Evolutionary conservation across 2,888 invertebrate genomes (phyloP).

Genomic region (Sesia apiformis): DNA sequence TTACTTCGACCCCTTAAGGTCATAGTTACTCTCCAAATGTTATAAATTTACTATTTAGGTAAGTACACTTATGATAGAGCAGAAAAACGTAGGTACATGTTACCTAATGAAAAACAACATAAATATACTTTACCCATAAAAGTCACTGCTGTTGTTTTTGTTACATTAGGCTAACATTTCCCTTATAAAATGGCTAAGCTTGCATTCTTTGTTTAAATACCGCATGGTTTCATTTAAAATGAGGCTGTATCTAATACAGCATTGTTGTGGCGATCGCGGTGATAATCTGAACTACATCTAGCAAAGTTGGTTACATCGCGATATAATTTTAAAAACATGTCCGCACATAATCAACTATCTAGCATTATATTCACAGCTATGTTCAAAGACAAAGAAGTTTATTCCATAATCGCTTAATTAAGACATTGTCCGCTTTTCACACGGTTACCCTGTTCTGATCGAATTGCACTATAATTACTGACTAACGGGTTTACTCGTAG

Average conservation of each 20-base stretch:
- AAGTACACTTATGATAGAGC: no score
- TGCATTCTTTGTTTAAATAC: no score
- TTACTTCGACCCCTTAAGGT: no score
- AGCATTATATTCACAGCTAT: conserved; percentile 3
- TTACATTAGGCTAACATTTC: neutral
- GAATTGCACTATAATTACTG: conserved; percentile 9
- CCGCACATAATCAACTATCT: conserved; percentile 1
- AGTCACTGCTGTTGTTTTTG: neutral
- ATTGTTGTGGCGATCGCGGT: neutral
- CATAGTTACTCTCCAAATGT: no score
- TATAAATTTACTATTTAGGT: no score
- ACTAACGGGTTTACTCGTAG: conserved; percentile 4
- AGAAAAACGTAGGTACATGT: no score
- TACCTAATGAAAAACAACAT: no score
- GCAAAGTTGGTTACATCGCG: conserved; percentile 7
- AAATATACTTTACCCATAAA: neutral
- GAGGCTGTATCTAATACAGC: neutral
- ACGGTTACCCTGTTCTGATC: conserved; percentile 8
- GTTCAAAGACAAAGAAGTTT: conserved; percentile 7
- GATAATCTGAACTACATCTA: conserved; percentile 7
- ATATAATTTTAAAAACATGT: conserved; percentile 3
- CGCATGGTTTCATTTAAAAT: no score
- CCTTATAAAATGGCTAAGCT: no score
- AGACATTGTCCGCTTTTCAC: conserved; percentile 11
- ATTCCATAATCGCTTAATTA: conserved; percentile 14